Evolutionary conservation across 2,888 invertebrate species (phyloP).

Genomic region (Agrochola macilenta): DNA sequence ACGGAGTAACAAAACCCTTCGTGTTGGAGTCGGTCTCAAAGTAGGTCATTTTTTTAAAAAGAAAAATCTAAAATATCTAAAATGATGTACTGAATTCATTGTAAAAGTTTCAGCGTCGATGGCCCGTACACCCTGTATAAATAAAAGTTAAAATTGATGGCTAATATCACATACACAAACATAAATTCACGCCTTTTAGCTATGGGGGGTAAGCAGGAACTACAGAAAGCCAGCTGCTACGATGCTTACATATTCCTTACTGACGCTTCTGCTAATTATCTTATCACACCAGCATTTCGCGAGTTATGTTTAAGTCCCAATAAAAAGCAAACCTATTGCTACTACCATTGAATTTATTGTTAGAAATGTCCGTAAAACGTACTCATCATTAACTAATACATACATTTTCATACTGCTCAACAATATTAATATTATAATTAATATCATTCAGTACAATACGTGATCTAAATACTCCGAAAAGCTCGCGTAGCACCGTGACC

Average conservation of each 20-base stretch:
- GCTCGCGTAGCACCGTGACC: conserved; percentile 37
- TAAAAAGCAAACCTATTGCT: not conserved
- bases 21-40: no score
- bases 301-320: not conserved
- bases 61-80: no score
- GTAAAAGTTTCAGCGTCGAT: no score
- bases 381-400: not conserved
- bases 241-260: not conserved
- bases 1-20: no score
- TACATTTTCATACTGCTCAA: conserved; percentile 21
- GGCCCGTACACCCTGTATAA: no score
- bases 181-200: no score
- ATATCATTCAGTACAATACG: conserved; percentile 37
- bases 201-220: no score
- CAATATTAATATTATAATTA: conserved; percentile 48
- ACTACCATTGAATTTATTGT: not conserved
- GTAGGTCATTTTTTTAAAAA: no score
- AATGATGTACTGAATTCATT: no score
- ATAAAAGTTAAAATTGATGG: no score
- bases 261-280: no score
- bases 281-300: not conserved
- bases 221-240: not conserved
- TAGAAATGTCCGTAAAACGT: not conserved
- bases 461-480: conserved; percentile 49
- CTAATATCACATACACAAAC: no score